Evolutionary conservation across 2,113 vertebrate genomes (phyloP).

Genomic region (Trichomycterus rosablanca): DNA sequence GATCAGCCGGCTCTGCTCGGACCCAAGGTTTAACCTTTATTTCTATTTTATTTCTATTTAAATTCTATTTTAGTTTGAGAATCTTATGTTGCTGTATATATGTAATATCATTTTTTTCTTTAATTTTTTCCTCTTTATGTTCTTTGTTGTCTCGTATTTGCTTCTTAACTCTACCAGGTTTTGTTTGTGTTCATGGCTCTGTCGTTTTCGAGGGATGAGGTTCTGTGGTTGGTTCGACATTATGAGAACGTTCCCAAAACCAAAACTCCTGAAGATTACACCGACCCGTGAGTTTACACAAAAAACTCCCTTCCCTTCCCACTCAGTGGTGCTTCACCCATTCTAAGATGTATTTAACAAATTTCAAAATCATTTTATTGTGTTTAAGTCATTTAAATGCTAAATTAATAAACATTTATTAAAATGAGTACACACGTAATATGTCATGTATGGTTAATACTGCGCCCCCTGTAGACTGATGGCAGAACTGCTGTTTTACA

Average conservation of each 20-base stretch:
- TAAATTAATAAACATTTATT: neutral
- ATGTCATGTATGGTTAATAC: neutral
- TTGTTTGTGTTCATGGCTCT: conserved; percentile 86
- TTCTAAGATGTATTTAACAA: too few species aligned
- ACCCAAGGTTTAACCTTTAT: conserved; percentile 72
- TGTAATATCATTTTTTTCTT: too few species aligned
- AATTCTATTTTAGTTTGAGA: neutral
- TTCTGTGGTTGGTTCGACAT: conserved; percentile 84
- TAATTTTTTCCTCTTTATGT: too few species aligned
- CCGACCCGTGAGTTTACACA: conserved; percentile 73
- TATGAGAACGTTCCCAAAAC: conserved; percentile 86
- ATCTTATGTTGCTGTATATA: too few species aligned
- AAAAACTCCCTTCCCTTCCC: neutral
- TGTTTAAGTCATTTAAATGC: neutral
- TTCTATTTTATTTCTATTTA: neutral
- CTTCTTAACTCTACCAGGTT: conserved; percentile 66
- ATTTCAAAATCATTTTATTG: too few species aligned
- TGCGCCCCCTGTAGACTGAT: conserved; percentile 62
- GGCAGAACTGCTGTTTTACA: conserved; percentile 80
- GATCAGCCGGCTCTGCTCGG: conserved; percentile 88
- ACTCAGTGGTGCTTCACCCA: too few species aligned
- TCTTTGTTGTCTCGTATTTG: conserved; percentile 1
- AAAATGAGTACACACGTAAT: too few species aligned
- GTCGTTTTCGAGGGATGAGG: conserved; percentile 87
- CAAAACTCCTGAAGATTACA: conserved; percentile 81